These are phyloP conservation scores for Acrocephalus arundinaceus DNA, from an alignment of 2,113 vertebrate genomes.

Conservation along the genomic window DNA sequence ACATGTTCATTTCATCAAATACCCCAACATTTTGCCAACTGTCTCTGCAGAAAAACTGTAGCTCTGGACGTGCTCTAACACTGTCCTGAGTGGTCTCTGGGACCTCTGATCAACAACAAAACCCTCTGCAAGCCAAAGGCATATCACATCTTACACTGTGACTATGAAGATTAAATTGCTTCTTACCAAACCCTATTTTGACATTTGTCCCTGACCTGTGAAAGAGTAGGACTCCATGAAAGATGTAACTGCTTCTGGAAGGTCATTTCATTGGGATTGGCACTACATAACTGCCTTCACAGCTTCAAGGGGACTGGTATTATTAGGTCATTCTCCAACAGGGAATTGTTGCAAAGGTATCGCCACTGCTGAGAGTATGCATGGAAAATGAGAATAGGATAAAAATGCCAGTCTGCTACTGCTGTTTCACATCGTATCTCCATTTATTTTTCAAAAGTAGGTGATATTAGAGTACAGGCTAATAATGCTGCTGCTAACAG, in stretches of 20 bases:
- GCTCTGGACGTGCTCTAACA: neutral
- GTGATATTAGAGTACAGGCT: neutral
- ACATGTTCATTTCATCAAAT: neutral
- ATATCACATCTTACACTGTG: neutral
- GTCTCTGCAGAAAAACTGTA: neutral
- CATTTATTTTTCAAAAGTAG: neutral
- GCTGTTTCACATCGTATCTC: neutral
- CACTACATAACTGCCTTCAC: neutral
- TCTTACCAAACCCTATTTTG: neutral
- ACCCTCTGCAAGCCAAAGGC: neutral
- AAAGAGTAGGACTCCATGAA: neutral
- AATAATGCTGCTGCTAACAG: neutral
- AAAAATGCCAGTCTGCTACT: neutral
- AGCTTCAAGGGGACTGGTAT: neutral
- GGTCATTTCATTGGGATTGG: neutral
- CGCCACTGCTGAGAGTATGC: neutral
- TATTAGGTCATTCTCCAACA: neutral
- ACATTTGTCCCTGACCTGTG: neutral
- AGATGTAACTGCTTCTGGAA: neutral
- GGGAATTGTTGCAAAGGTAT: neutral
- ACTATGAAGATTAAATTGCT: neutral
- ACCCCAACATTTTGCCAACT: neutral
- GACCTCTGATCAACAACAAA: neutral
- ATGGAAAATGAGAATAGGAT: neutral
- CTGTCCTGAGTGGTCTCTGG: neutral